Evolutionary conservation across 2,888 invertebrate genomes (phyloP), one percentile per base, ranked within the genome.

Genomic region (Tricholauxania praeusta): DNA sequence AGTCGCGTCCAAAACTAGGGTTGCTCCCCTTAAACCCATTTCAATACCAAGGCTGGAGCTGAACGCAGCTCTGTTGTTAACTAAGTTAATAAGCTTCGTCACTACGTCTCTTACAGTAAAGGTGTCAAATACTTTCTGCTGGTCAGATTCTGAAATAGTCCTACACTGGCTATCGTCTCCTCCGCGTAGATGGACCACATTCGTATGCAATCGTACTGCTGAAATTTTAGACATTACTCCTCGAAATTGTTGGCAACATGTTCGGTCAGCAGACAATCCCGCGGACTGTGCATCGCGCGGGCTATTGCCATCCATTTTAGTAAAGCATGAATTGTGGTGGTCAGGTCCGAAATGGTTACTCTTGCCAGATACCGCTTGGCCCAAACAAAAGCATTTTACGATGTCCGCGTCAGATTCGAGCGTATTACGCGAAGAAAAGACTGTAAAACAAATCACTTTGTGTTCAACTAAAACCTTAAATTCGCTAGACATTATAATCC

Each of bases 141-240:
- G 75, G 77, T 77, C 80, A 3, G 83, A 85, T 70, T 84, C 82
- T 0, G 79, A 77, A 17, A 80, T 83, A 12, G 80, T 80, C 2
- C 68, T 83, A 0, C 74, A 76, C 49, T 84, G 83, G 82, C 64
- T 83, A 1, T 73, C 74, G 1, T 69, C 67, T 49, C 76, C 75
- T 7, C 77, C 75, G 1, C 53, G 75, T 19, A 75, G 71, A 14
- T 77, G 76, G 77, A 71, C 68, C 17, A 74, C 75, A 8, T 77
- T 75, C 49, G 73, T 77, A 0, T 73, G 74, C 55, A 78, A 78
- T 32, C 47, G 76, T 1, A 77, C 72, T 12, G 75, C 77, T 10
- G 71, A 72, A 22, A 75, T 77, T 51, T 69, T 76, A 12, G 74
- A 76, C 15, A 57, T 60, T 7, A 12, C 70, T 39, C 75, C 76